Base-by-base conservation (phyloP, 92 coral and sea anemone genomes). In the Actinostola sp. region DNA sequence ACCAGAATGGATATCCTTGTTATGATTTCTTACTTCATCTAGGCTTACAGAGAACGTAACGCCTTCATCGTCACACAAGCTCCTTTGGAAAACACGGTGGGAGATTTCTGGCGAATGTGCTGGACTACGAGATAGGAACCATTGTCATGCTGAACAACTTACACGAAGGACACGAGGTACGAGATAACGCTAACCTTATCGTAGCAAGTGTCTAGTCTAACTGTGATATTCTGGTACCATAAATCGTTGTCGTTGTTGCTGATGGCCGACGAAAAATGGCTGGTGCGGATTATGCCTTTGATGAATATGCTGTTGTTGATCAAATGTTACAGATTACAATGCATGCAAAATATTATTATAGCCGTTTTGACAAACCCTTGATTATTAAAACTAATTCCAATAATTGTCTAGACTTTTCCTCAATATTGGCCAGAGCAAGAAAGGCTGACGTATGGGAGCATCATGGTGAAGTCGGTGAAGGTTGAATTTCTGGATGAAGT, bases 1-100 rank as follows among this genome's bases (percentile, higher is more conserved):
- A n/a, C n/a, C n/a, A n/a, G n/a, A n/a, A n/a, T n/a, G n/a, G n/a
- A n/a, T n/a, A n/a, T n/a, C n/a, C n/a, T n/a, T n/a, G n/a, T n/a
- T n/a, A 39, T 39, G 53, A 46, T 19, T 7, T 46, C 23, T 38
- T 39, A 8, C 10, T 42, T 33, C 25, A 25, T 35, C 28, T 34
- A 89, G 94, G 82, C 84, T 21, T 84, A 67, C 66, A 76, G 61
- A 20, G 82, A 79, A 17, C 79, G 82, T 0, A 73, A 77, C 31
- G 84, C 94, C 5, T 89, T 71, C 78, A 89, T 89, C 21, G 31
- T 89, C 78, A 89, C 90, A 20, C 94, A 89, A 45, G 89, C 94
- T 7, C 96, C 96, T 24, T 52, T 86, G 29, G 70, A 72, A 7
- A 82, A 75, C 82, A 89, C 92, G 11, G 56, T 86, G 33, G 67